Conservation (phyloP, 2,888 invertebrate genomes). For the Orthosia gothica region DNA sequence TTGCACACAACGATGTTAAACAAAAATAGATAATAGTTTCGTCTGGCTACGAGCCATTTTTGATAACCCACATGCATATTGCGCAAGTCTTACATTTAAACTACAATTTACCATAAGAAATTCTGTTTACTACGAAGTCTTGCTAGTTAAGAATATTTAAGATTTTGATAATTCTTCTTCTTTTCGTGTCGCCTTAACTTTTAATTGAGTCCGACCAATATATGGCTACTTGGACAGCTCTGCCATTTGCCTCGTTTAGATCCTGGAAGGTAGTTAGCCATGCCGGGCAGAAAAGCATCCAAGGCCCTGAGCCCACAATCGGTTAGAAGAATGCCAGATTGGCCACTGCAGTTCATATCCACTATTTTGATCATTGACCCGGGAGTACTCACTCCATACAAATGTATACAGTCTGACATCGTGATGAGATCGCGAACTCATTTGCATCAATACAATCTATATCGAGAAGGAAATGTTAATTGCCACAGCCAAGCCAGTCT, state of each 20-base stretch:
- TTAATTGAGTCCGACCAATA: too few relatives aligned
- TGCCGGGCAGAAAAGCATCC: too few relatives aligned
- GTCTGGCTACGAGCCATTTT: constrained; percentile 56
- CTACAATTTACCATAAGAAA: constrained; percentile 4
- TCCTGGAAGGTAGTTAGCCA: too few relatives aligned
- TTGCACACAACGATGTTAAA: constrained; percentile 33
- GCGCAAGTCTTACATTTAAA: constrained; percentile 44
- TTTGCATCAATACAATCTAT: not conserved
- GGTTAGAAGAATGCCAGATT: too few relatives aligned
- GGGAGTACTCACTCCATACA: not conserved
- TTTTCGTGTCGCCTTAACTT: too few relatives aligned
- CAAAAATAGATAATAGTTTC: constrained; percentile 46
- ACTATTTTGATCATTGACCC: not conserved
- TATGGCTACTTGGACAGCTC: too few relatives aligned
- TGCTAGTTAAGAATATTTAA: not conserved
- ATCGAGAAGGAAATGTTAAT: too few relatives aligned
- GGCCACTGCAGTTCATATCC: too few relatives aligned
- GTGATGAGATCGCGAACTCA: not conserved
- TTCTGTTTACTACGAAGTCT: not conserved
- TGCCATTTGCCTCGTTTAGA: too few relatives aligned
- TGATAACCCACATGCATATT: constrained; percentile 60
- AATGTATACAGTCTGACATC: not conserved
- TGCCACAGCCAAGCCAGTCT: not conserved
- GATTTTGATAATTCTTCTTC: not conserved
- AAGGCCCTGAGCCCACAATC: too few relatives aligned